These are phyloP conservation scores for Sebastiscus tertius DNA, from an alignment of 2,797 vertebrate genomes.

Conservation along the genomic window DNA sequence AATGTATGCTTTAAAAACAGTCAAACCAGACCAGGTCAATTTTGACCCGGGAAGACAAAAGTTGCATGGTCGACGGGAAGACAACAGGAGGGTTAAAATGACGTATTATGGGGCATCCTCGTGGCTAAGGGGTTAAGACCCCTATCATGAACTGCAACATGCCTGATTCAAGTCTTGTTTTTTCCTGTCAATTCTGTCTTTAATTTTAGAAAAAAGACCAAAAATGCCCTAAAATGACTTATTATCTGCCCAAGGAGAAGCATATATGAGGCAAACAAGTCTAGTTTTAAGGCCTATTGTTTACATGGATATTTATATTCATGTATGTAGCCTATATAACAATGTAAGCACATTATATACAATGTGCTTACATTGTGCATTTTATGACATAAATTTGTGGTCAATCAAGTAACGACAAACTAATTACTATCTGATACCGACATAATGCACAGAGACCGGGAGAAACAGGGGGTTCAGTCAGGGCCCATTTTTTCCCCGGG, in stretches of 20 bases:
- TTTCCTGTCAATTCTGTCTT: neutral
- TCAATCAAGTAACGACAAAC: neutral
- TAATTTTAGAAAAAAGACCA: neutral
- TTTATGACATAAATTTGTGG: neutral
- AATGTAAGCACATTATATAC: neutral
- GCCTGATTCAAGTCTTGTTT: neutral
- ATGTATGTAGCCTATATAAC: neutral
- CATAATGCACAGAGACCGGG: neutral
- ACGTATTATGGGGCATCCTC: fast-evolving
- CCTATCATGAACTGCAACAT: no score
- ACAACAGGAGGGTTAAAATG: no score
- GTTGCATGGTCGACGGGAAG: no score
- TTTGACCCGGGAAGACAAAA: no score
- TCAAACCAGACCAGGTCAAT: no score
- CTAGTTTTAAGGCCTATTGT: neutral
- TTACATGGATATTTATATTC: neutral
- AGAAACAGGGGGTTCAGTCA: neutral
- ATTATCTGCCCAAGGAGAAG: neutral
- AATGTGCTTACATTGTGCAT: neutral
- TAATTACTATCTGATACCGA: neutral
- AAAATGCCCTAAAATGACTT: neutral
- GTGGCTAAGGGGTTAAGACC: neutral
- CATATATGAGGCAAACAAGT: neutral
- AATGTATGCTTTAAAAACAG: no score
- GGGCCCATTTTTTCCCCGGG: neutral